Conservation (phyloP, 1,140 invertebrate species). For the Leptinotarsa defecta region DNA sequence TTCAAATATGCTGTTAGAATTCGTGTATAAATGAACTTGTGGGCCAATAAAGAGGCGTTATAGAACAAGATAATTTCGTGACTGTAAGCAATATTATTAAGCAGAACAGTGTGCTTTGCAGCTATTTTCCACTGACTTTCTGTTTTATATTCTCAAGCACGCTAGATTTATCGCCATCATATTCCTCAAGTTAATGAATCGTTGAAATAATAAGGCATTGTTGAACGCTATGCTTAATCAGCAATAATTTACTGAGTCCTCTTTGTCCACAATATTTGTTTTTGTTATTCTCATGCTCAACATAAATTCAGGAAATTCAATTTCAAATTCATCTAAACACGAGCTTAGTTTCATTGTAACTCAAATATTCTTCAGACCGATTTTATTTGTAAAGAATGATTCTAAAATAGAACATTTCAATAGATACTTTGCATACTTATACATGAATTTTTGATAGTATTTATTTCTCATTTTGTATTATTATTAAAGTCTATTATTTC, state of each 20-base stretch:
- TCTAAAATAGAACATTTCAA: too few relatives aligned
- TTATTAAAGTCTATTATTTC: too few relatives aligned
- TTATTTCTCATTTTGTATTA: too few relatives aligned
- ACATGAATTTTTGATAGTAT: too few relatives aligned
- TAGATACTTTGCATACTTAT: too few relatives aligned
- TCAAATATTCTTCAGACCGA: too few relatives aligned
- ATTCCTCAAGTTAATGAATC: neutral
- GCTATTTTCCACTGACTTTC: slow-evolving; percentile 12
- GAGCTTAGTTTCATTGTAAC: too few relatives aligned
- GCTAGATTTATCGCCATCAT: slow-evolving; percentile 13
- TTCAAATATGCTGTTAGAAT: neutral
- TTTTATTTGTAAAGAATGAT: too few relatives aligned
- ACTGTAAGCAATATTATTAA: slow-evolving; percentile 11
- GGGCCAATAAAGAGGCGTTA: slow-evolving; percentile 7
- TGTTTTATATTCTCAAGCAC: slow-evolving; percentile 14
- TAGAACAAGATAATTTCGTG: slow-evolving; percentile 9
- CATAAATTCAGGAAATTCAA: too few relatives aligned
- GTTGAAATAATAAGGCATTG: neutral
- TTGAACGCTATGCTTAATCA: neutral
- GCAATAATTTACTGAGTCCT: neutral
- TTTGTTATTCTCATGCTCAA: too few relatives aligned
- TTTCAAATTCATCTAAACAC: too few relatives aligned
- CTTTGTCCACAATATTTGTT: too few relatives aligned
- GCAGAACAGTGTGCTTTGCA: neutral
- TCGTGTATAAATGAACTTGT: neutral